Conservation (phyloP, 2,113 vertebrate species). For the Marcusenius ussheri region DNA sequence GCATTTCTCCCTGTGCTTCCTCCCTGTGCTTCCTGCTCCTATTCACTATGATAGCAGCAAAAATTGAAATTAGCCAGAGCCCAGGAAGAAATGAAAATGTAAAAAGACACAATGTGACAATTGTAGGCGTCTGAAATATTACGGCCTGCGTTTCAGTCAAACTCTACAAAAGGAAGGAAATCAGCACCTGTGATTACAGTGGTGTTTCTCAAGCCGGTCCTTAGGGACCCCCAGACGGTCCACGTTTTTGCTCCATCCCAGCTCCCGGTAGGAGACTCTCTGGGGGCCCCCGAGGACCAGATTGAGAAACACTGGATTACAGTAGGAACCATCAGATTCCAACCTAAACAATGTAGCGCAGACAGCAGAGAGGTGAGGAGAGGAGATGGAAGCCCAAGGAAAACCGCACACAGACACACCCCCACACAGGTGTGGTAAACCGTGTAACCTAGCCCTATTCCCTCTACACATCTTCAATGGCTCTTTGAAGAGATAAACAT, state of each 20-base stretch:
- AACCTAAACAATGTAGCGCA: not conserved
- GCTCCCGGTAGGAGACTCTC: not conserved
- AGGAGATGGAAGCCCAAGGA: not conserved
- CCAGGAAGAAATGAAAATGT: not conserved
- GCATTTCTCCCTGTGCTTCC: not conserved
- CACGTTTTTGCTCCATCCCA: not conserved
- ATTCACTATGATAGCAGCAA: not conserved
- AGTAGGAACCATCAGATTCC: not conserved
- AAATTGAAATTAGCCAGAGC: not conserved
- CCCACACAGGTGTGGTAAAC: not conserved
- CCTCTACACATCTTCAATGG: not conserved
- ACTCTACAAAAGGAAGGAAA: not conserved
- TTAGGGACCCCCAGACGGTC: not conserved
- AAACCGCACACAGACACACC: not conserved
- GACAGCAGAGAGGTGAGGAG: not conserved
- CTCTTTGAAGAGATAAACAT: not conserved
- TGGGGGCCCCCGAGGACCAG: not conserved
- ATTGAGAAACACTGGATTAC: not conserved
- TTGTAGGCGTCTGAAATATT: not conserved
- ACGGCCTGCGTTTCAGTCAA: not conserved
- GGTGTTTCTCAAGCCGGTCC: not conserved
- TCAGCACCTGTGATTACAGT: not conserved
- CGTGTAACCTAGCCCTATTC: not conserved
- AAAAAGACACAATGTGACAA: not conserved
- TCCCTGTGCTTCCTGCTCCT: not conserved